Evolutionary conservation across 2,888 invertebrate genomes (phyloP), one percentile per base, ranked within the genome.

Genomic region (Sphaerophoria rueppellii): DNA sequence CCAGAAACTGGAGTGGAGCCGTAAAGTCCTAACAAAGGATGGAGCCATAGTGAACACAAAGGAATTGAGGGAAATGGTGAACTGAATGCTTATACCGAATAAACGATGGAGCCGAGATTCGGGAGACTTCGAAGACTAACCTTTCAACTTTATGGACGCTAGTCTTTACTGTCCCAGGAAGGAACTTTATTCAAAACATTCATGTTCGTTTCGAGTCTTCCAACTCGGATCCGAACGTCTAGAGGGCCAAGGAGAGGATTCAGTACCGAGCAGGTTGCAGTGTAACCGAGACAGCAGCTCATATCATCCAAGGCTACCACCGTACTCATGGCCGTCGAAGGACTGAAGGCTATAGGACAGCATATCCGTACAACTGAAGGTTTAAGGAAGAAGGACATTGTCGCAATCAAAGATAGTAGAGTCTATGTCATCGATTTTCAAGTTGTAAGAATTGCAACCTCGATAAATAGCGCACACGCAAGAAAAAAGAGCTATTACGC

Each of bases 241-340:
- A 57, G 57, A n/a, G 57, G 57, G 7, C 0, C 35, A 0, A 55
- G 55, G 6, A 57, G 57, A 4, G 6, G n/a, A 14, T 57, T 7
- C 35, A n/a, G 57, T 57, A 35, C 7, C 24, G 35, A n/a, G 57
- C 5, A 5, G 48, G 34, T 5, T 34, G 55, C n/a, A 55, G 12
- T 34, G 34, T 55, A 9, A 24, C 24, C 4, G 16, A 60, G 9
- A 24, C 37, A 12, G 60, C 60, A 9, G 32, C 61, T 34, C 55
- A 55, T 16, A 12, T 55, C 55, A 55, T 55, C 55, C 55, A 55
- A n/a, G 34, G 34, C 34, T 55, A n/a, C 34, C 55, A 55, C 55
- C 34, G 34, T 12, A 55, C 34, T n/a, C 55, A 55, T 55, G 55
- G 55, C 6, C 6, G 54, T n/a, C 6, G 52, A 2, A 2, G 52